Percentiles rank a stretch among this genome's conserved stretches.
Conservation (phyloP, 2,113 vertebrate species). For the Pelvicachromis taeniatus region DNA sequence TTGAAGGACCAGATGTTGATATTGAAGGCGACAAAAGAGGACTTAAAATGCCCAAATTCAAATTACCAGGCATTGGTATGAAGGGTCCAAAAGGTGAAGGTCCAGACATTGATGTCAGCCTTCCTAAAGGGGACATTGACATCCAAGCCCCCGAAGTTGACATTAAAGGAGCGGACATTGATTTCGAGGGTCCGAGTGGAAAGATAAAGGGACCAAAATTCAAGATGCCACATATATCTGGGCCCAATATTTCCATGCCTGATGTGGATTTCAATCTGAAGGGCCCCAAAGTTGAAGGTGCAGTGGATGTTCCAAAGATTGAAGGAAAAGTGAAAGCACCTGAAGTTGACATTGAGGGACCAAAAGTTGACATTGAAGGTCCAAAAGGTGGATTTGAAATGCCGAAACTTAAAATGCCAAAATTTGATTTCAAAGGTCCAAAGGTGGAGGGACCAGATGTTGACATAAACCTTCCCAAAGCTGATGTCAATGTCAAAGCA, state of each 20-base stretch:
- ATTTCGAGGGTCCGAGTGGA: background rate
- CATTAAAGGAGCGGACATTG: background rate
- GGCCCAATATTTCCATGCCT: accelerated
- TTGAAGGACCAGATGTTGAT: background rate
- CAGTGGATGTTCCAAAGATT: background rate
- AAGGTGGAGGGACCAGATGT: background rate
- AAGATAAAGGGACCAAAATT: slow-evolving; percentile 1
- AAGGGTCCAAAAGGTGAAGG: background rate
- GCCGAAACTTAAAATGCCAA: slow-evolving; percentile 6
- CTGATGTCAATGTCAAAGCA: background rate
- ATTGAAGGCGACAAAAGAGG: background rate
- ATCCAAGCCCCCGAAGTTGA: background rate
- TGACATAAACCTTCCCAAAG: background rate
- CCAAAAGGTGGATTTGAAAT: background rate
- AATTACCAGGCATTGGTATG: background rate
- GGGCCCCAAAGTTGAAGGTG: slow-evolving; percentile 36
- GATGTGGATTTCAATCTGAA: slow-evolving; percentile 25
- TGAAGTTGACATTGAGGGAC: background rate
- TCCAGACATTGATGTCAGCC: background rate
- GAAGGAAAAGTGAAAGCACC: background rate
- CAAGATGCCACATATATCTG: background rate
- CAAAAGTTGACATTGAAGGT: accelerated
- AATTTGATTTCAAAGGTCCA: background rate
- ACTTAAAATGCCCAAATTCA: background rate
- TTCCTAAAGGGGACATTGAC: background rate